These are phyloP conservation scores for Onthophagus sagittarius DNA, from an alignment of 2,888 invertebrate genomes.

Conservation along the genomic window DNA sequence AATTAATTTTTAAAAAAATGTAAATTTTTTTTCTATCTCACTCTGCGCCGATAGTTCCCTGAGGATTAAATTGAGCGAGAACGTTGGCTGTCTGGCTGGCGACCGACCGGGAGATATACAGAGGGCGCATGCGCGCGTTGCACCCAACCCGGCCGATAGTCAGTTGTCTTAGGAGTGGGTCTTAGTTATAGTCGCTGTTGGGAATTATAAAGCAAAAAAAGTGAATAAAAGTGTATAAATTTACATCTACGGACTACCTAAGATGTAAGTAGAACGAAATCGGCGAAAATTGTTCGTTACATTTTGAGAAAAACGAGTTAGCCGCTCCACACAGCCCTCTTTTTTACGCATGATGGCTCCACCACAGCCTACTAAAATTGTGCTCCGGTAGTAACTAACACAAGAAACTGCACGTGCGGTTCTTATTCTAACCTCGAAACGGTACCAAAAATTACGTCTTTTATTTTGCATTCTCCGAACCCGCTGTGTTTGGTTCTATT, in stretches of 20 bases:
- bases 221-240: slow-evolving; percentile 22
- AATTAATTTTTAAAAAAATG: background rate
- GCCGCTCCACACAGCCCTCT: background rate
- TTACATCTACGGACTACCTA: slow-evolving; percentile 1
- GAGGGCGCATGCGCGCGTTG: slow-evolving; percentile 26
- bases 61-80: background rate
- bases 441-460: background rate
- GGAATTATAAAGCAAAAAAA: slow-evolving; percentile 18
- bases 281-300: slow-evolving; percentile 7
- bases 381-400: background rate
- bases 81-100: background rate
- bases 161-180: slow-evolving; percentile 30
- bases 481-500: background rate
- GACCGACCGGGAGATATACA: slow-evolving; percentile 5
- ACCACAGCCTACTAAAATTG: background rate
- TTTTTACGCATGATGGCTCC: slow-evolving; percentile 21
- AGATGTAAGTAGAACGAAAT: background rate
- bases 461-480: background rate
- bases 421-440: background rate
- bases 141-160: slow-evolving; percentile 29
- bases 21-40: background rate
- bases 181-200: slow-evolving; percentile 24
- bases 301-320: background rate
- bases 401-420: background rate
- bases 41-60: background rate